Base-by-base conservation (phyloP, 1,140 invertebrate species). In the Macrobrachium nipponense region DNA sequence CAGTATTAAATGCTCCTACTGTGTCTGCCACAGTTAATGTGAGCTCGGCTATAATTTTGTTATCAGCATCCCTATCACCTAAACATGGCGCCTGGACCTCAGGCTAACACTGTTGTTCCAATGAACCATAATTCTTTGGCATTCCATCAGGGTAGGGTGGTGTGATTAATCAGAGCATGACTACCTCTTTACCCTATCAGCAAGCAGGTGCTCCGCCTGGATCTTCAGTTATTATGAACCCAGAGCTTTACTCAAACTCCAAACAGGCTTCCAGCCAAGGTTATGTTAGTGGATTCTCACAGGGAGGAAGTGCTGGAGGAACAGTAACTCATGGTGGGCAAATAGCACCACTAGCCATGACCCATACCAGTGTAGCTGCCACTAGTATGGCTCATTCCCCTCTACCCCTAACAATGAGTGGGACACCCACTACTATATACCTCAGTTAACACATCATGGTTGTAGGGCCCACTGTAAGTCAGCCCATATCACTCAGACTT, bases 211-310 rank as follows among this genome's bases (percentile, higher is more conserved):
- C 88, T 36, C 64, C 81, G 60, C 82, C 84, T n/a, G 82, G 73
- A 15, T 78, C 88, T 14, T 83, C 89, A 7, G 89, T 89, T n/a
- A 89, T 88, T 58, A 89, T 88, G 87, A 89, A 88, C 83, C 83
- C 89, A 89, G 61, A 88, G 77, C n/a, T 89, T 89, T 78, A 73
- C 87, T 59, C 86, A 82, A 70, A 44, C 77, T 59, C 86, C 88
- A 62, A 62, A 78, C 86, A 18, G 79, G 82, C 23, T 87, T 87
- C 64, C 86, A 89, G 82, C 89, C 89, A 89, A 44, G 79, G 87
- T 14, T 87, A 88, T 76, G 72, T 81, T 18, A 59, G 86, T 77
- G 70, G 70, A 7, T 81, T 81, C 64, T 58, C 68, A n/a, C 81
- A 68, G 61, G 80, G 66, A 5, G 82, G 86, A 73, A 72, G 77